Evolutionary conservation across 2,113 vertebrate species (phyloP).

Genomic region (Sorex fumeus): DNA sequence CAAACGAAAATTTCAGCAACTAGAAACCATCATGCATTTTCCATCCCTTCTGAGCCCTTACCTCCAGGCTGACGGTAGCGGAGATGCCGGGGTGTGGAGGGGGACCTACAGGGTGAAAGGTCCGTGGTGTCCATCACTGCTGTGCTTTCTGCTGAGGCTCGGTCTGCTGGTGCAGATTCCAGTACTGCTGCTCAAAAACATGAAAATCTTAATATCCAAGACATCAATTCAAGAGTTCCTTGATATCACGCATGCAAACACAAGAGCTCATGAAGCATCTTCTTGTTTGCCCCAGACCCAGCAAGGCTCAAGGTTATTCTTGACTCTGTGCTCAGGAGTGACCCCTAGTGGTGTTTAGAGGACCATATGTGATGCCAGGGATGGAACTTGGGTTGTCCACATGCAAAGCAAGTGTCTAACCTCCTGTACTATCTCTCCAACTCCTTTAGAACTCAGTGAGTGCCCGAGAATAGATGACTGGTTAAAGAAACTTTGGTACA

Average conservation of each 20-base stretch:
- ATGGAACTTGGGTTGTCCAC: too few relatives aligned
- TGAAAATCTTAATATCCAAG: constrained; percentile 68
- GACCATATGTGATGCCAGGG: too few relatives aligned
- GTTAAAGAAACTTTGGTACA: too few relatives aligned
- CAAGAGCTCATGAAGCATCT: background rate
- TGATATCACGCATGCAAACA: background rate
- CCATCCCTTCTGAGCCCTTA: constrained; percentile 77
- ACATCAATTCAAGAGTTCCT: background rate
- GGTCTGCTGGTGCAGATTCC: constrained; percentile 93
- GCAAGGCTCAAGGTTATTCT: too few relatives aligned
- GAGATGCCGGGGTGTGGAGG: constrained; percentile 96
- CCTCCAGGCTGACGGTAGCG: constrained; percentile 96
- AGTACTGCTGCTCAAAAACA: constrained; percentile 91
- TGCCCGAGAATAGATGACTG: too few relatives aligned
- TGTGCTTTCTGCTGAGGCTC: constrained; percentile 92
- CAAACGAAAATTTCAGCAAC: background rate
- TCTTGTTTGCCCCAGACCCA: too few relatives aligned
- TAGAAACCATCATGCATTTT: background rate
- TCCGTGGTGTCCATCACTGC: constrained; percentile 91
- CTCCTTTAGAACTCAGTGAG: too few relatives aligned
- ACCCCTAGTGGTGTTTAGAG: too few relatives aligned
- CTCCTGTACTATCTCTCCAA: too few relatives aligned
- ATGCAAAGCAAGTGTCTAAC: too few relatives aligned
- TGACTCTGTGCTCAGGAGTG: too few relatives aligned
- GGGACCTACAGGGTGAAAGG: constrained; percentile 95